Conservation (phyloP, 2,888 invertebrate species). For the Catocala nupta region DNA sequence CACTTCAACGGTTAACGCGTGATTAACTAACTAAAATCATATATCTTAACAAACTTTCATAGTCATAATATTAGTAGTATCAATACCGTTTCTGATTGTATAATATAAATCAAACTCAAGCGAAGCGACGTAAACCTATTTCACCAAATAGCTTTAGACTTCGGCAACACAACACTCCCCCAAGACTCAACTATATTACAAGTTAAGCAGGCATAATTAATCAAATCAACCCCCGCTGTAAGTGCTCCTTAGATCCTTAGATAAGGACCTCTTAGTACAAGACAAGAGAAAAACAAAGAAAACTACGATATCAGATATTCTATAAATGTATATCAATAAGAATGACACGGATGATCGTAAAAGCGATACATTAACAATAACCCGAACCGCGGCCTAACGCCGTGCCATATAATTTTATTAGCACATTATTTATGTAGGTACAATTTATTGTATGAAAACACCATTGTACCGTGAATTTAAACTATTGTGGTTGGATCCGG, state of each 20-base stretch:
- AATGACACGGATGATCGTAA: slow-evolving; percentile 46
- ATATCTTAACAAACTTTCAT: too few relatives aligned
- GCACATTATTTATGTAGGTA: slow-evolving; percentile 36
- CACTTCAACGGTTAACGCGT: not conserved
- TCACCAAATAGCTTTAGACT: too few relatives aligned
- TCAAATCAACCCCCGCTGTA: not conserved
- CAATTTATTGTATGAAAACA: slow-evolving; percentile 37
- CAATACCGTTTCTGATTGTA: too few relatives aligned
- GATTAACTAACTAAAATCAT: not conserved
- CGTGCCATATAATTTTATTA: slow-evolving; percentile 46
- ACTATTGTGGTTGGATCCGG: slow-evolving; percentile 10
- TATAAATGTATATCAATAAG: slow-evolving; percentile 38
- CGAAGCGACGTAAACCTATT: too few relatives aligned
- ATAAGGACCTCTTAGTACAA: slow-evolving; percentile 2
- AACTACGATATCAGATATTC: slow-evolving; percentile 10
- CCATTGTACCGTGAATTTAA: slow-evolving; percentile 19
- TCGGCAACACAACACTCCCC: not conserved
- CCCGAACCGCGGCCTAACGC: slow-evolving; percentile 28
- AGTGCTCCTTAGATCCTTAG: not conserved
- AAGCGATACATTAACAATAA: slow-evolving; percentile 43
- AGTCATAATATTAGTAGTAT: too few relatives aligned
- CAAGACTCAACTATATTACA: not conserved
- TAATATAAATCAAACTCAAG: too few relatives aligned
- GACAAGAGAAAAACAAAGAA: slow-evolving; percentile 8
- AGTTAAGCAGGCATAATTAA: slow-evolving; percentile 4